Evolutionary conservation across 2,888 invertebrate genomes (phyloP), one percentile per base, ranked within the genome.

Genomic region (Notodonta dromedarius): DNA sequence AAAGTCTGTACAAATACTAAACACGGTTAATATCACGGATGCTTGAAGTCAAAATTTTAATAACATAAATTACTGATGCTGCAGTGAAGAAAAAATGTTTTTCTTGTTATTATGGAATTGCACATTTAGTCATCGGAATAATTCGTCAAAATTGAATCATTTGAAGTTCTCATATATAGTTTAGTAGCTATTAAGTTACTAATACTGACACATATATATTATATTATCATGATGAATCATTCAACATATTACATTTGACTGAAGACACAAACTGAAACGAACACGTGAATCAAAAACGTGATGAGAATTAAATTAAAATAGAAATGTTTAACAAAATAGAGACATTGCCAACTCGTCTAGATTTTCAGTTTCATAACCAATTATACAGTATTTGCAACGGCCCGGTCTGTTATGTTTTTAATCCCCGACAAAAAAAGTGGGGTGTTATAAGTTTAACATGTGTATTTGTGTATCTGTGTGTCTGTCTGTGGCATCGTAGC

Each of bases 211-310:
- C 62, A 63, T 51, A 35, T 57, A 12, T 42, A 57, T 61, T 65
- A 66, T 60, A 63, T 65, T 60, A 63, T 65, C 58, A 62, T 70
- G 24, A 24, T 24, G 69, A 73, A 70, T 71, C 69, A 73, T 65
- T 73, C 69, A 71, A 57, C 70, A 67, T 60, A 65, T 60, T 57
- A 50, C 58, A 63, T 63, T 55, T 58, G 53, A 63, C 66, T 59
- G 63, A 66, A 62, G 46, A 51, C 53, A 61, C 57, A 57, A 66
- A 70, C 57, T 51, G 6, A 56, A 57, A 58, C 51, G 61, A 24
- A 53, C 76, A 77, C 80, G 77, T 76, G 74, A 65, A 65, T 57
- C 13, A 13, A 56, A 71, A 79, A 79, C 80, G 78, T 81, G 79
- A 71, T 60, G 58, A 56, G 57, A 64, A 68, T 73, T 60, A 68